A percentile compares a stretch with the other conserved stretches of the same genome.
Conservation (phyloP, 2,113 vertebrate genomes). For the Hydropotes inermis region DNA sequence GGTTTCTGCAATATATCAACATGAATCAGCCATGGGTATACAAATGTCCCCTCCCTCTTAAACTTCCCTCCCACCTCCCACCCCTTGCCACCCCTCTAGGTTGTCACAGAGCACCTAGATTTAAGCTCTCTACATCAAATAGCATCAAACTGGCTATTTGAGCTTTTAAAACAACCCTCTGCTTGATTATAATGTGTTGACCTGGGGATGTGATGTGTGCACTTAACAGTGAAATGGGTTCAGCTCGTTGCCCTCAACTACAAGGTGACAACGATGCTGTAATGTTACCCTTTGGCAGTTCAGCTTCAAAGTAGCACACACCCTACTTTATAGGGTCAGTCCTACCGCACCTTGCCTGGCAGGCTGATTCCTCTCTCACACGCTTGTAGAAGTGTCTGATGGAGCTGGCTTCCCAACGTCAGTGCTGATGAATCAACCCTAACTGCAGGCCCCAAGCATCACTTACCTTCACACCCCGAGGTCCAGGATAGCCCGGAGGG, state of each 20-base stretch:
- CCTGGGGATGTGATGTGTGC: not conserved
- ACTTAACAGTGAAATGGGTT: not conserved
- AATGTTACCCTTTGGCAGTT: not conserved
- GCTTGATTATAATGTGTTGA: not conserved
- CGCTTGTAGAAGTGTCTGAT: not conserved
- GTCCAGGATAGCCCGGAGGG: slow-evolving; percentile 90
- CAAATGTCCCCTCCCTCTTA: not conserved
- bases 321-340: not conserved
- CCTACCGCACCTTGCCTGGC: not conserved
- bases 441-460: accelerated
- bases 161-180: not conserved
- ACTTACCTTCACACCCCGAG: slow-evolving; percentile 92
- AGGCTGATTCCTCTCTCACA: not conserved
- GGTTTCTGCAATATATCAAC: not conserved
- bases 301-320: not conserved
- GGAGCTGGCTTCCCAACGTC: not conserved
- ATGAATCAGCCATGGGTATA: not conserved
- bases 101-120: not conserved
- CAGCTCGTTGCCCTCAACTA: not conserved
- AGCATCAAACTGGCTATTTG: not conserved
- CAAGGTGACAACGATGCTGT: not conserved
- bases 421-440: not conserved
- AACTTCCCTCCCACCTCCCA: not conserved
- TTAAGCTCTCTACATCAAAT: not conserved
- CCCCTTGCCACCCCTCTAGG: not conserved